Evolutionary conservation across 2,797 vertebrate genomes (phyloP), one percentile per base, ranked within the genome.

Genomic region (Scomberomorus guttatus): DNA sequence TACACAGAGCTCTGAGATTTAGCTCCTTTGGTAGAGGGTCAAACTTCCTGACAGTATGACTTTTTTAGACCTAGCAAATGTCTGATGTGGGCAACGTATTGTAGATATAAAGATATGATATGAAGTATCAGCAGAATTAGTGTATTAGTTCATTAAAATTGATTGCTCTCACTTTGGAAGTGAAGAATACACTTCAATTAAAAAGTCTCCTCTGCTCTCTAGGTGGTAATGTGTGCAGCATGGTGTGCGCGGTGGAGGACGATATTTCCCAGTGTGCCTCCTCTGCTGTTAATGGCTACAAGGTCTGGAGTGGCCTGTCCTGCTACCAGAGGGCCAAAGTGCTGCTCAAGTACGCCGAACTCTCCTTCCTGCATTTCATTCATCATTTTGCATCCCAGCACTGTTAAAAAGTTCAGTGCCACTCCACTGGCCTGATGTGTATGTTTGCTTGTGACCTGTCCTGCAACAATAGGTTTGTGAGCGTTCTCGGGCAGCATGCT

Each of bases 281-380:
- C 32, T 94, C 93, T 32, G 86, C 94, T 3, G 48, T 72, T 4
- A 62, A 2, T 0, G 92, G 91, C 34, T 92, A 64, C 72, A 85
- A 81, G 64, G 57, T 68, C 15, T 96, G 95, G 95, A 91, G 92
- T 46, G 62, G 56, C 32, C 77, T 93, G 69, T 89, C 82, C 77
- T 94, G 94, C 85, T 65, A 73, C 72, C 88, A 87, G 74, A 93
- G 95, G 77, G 92, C 94, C 50, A 91, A 91, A 77, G 85, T 93
- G 34, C 81, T 96, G 54, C 94, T 93, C 76, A 93, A 89, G 95
- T 96, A 39, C 9, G 2, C 22, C 4, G 25, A 11, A 27, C 51
- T 20, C 46, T 50, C 44, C 46, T 50, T n/a, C 7, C 46, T 50
- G 46, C 17, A 20, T 50, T 20, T 9, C 44, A 6, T 48, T 17